Evolutionary conservation across 2,113 vertebrate genomes (phyloP).

Genomic region (Merops nubicus): DNA sequence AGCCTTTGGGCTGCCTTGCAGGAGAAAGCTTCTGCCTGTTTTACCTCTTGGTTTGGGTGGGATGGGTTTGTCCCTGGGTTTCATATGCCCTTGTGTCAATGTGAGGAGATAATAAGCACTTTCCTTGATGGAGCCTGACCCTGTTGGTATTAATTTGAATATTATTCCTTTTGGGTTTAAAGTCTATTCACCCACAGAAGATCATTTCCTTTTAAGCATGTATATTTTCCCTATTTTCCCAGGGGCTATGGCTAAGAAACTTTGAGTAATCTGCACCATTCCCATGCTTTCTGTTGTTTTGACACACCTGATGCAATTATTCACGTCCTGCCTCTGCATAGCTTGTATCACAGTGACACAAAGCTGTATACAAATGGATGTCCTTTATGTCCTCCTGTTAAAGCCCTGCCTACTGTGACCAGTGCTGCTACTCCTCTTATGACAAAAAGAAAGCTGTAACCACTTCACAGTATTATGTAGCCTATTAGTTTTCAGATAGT

Average conservation of each 20-base stretch:
- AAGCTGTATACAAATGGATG: not conserved
- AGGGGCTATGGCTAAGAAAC: not conserved
- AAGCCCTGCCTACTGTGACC: not conserved
- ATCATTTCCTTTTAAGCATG: not conserved
- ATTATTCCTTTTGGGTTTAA: not conserved
- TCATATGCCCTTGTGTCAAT: not conserved
- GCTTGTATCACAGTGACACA: not conserved
- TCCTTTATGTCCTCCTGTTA: not conserved
- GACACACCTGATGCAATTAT: not conserved
- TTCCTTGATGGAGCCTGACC: not conserved
- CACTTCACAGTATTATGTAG: conserved; percentile 26
- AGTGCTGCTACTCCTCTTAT: not conserved
- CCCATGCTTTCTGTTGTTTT: conserved; percentile 5
- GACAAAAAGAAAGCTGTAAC: conserved; percentile 16
- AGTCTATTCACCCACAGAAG: not conserved
- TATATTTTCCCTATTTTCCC: not conserved
- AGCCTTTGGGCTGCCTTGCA: not conserved
- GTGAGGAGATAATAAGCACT: not conserved
- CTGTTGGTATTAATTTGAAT: not conserved
- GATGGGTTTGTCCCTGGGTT: not conserved
- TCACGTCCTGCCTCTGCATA: not conserved
- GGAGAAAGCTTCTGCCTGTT: not conserved
- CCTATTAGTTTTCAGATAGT: not conserved
- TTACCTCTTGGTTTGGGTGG: not conserved
- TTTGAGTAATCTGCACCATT: not conserved